Percentiles rank a stretch among this genome's conserved stretches.
These are phyloP conservation scores for Perognathus longimembris DNA, from an alignment of 2,113 vertebrate species.

Conservation along the genomic window DNA sequence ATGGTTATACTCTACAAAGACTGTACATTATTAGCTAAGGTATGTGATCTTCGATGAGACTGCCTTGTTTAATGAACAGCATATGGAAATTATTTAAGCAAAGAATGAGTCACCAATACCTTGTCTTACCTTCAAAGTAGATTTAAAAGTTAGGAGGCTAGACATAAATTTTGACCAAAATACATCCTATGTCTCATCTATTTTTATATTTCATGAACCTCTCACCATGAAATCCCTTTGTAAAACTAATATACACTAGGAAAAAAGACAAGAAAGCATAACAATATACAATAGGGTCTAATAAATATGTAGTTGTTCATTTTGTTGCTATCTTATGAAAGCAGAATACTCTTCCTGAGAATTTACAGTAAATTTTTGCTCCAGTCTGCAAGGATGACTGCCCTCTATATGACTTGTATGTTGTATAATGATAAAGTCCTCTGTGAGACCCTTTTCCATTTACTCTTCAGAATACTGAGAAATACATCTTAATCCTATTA, in stretches of 20 bases:
- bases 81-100: neutral
- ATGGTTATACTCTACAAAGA: neutral
- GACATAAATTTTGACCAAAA: neutral
- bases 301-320: neutral
- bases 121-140: neutral
- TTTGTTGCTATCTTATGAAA: neutral
- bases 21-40: neutral
- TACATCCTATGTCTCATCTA: neutral
- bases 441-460: neutral
- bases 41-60: neutral
- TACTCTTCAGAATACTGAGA: constrained; percentile 19
- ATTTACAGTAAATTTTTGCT: neutral
- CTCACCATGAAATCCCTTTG: too few species aligned
- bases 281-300: neutral
- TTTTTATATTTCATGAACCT: too few species aligned
- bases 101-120: neutral
- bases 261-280: too few species aligned
- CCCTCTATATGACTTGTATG: neutral
- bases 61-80: neutral
- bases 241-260: too few species aligned
- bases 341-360: neutral
- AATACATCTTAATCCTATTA: constrained; percentile 11
- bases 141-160: neutral
- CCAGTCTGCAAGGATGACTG: neutral
- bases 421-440: neutral